Conservation (phyloP, 2,113 vertebrate species). For the Excalfactoria chinensis region DNA sequence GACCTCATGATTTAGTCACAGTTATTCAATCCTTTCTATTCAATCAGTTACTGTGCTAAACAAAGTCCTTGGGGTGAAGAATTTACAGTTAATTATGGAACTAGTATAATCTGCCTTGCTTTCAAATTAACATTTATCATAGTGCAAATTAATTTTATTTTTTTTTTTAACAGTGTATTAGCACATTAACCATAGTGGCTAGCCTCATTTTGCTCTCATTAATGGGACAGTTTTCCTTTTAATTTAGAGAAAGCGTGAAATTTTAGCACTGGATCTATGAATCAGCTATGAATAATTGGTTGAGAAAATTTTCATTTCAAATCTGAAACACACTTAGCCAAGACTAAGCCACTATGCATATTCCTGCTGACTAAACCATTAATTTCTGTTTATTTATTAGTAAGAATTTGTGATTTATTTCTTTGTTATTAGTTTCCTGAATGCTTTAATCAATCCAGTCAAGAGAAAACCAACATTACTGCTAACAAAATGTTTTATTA, state of each 20-base stretch:
- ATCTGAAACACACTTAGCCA: neutral
- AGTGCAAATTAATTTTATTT: conserved; percentile 21
- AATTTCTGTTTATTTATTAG: neutral
- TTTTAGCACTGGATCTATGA: neutral
- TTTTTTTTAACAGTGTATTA: conserved; percentile 4
- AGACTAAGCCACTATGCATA: neutral
- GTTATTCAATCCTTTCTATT: conserved; percentile 7
- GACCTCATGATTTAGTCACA: neutral
- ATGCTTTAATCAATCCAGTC: neutral
- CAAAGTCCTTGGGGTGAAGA: conserved; percentile 2
- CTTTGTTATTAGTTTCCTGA: neutral
- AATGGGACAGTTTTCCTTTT: neutral
- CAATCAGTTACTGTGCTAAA: conserved; percentile 8
- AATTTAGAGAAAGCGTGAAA: conserved; percentile 21
- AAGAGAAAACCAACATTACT: neutral
- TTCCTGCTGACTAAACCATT: neutral
- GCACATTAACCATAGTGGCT: neutral
- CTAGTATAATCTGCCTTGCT: conserved; percentile 24
- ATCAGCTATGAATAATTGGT: neutral
- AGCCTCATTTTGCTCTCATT: neutral
- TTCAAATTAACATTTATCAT: conserved; percentile 47
- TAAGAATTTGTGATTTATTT: neutral
- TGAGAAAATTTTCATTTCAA: neutral
- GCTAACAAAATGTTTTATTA: neutral
- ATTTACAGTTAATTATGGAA: conserved; percentile 54